Percentiles rank a stretch among this genome's conserved stretches.
These are phyloP conservation scores for Platycnemis pennipes DNA, from an alignment of 2,888 invertebrate genomes.

Conservation along the genomic window DNA sequence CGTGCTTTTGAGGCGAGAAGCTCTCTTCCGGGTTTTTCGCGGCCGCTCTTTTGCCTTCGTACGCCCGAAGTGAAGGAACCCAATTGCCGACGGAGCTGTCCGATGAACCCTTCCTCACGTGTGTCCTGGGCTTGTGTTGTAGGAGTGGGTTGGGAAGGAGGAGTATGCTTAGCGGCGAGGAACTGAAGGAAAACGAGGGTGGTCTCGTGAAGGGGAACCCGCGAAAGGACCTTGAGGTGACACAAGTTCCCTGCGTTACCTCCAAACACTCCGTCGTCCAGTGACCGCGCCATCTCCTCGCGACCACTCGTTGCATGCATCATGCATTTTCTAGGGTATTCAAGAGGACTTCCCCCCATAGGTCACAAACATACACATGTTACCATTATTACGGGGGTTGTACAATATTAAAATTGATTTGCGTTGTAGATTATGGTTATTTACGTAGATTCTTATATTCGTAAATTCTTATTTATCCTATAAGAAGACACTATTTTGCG, in stretches of 20 bases:
- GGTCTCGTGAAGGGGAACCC: neutral
- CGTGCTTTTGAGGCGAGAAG: neutral
- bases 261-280: constrained; percentile 3
- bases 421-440: too few relatives aligned
- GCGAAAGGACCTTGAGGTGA: constrained; percentile 33
- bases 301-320: neutral
- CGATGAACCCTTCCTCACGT: neutral
- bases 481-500: too few relatives aligned
- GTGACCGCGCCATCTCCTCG: neutral
- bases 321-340: neutral
- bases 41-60: neutral
- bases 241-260: constrained; percentile 2
- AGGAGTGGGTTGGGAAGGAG: constrained; percentile 28
- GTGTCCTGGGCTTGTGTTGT: neutral
- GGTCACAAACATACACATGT: too few relatives aligned
- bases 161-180: neutral
- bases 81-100: neutral
- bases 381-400: too few relatives aligned
- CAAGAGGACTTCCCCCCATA: neutral
- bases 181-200: neutral
- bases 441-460: too few relatives aligned
- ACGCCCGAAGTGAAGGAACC: neutral
- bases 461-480: too few relatives aligned
- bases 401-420: too few relatives aligned
- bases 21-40: constrained; percentile 58